phyloP scores from a whole-genome alignment of 1,140 invertebrate species.

The Lepidurus packardi region DNA sequence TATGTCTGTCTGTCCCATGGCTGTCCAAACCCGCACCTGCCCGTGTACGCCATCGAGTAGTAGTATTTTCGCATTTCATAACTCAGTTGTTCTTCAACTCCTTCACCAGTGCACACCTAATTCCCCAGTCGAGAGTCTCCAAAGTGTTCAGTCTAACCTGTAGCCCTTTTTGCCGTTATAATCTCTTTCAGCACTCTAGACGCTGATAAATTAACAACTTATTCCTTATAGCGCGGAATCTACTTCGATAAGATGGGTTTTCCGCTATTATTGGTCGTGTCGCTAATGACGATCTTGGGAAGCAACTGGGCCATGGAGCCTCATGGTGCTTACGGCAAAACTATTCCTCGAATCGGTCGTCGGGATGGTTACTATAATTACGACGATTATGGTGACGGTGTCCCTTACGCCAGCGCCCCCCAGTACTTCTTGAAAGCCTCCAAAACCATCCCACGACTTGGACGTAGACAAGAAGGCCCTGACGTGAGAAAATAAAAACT shows the following conservation, averaged over 20 bases:
- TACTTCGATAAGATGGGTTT: neutral
- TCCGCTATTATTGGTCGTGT: neutral
- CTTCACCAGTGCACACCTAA: slow-evolving; percentile 1
- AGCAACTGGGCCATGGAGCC: neutral
- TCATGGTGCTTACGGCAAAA: neutral
- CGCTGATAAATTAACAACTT: too few relatives aligned
- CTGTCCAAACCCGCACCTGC: neutral
- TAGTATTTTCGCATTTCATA: neutral
- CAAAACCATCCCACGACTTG: neutral
- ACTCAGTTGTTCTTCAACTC: slow-evolving; percentile 10
- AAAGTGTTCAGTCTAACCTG: neutral
- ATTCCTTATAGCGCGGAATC: neutral
- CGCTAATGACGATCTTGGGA: neutral
- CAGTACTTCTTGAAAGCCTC: slow-evolving; percentile 8
- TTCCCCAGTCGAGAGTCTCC: neutral
- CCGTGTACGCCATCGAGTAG: neutral
- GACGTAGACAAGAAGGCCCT: neutral
- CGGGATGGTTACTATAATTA: slow-evolving; percentile 1
- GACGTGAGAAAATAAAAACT: neutral
- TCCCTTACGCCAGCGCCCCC: neutral
- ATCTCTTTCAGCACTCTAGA: too few relatives aligned
- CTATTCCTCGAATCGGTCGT: neutral
- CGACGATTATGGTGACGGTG: neutral
- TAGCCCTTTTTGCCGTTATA: neutral
- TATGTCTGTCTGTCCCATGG: neutral